These are phyloP conservation scores for Cuniculus paca DNA, from an alignment of 2,797 vertebrate species.

Conservation along the genomic window DNA sequence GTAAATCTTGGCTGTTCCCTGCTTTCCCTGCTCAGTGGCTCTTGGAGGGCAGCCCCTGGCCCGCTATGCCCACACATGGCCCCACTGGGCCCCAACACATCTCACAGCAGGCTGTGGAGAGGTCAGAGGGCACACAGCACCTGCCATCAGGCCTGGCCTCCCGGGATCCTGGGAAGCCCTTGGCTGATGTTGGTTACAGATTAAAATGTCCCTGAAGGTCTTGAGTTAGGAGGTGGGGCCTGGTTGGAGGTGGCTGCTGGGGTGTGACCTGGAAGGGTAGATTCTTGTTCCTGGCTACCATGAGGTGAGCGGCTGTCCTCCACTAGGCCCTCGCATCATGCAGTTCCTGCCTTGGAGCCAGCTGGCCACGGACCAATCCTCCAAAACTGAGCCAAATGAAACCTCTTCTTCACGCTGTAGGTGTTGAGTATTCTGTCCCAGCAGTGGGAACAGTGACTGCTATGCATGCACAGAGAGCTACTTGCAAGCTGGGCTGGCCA, in stretches of 20 bases:
- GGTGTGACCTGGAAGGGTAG: background rate
- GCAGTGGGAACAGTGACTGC: background rate
- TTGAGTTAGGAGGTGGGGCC: background rate
- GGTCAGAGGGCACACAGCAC: no score
- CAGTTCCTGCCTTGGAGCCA: background rate
- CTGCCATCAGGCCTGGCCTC: no score
- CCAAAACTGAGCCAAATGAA: background rate
- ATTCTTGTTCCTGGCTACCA: background rate
- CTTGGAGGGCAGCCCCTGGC: background rate
- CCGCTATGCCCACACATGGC: background rate
- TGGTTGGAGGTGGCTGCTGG: background rate
- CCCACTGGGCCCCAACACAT: background rate
- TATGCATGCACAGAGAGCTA: background rate
- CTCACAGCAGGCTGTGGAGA: no score
- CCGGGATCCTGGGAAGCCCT: background rate
- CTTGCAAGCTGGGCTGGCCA: fast-evolving
- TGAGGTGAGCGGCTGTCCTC: background rate
- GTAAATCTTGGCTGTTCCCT: background rate
- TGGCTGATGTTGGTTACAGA: background rate
- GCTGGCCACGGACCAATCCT: background rate
- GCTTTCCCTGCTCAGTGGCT: background rate
- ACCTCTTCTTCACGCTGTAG: background rate
- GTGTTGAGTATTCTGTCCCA: background rate
- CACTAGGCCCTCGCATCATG: background rate
- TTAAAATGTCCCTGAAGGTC: background rate